Evolutionary conservation across 2,888 invertebrate genomes (phyloP).

Genomic region (Xestia sexstrigata): DNA sequence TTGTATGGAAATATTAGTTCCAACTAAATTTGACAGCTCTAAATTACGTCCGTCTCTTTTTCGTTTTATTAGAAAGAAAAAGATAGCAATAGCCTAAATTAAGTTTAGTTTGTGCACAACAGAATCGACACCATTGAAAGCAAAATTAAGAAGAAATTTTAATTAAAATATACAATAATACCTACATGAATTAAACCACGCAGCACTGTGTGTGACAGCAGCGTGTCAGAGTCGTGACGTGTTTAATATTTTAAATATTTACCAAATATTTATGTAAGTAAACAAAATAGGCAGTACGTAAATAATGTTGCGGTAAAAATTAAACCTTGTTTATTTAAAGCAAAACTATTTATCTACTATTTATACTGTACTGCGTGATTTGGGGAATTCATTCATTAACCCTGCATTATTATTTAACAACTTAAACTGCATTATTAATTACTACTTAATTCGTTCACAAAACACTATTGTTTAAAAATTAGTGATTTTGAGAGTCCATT

Average conservation of each 20-base stretch:
- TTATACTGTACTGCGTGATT: not conserved
- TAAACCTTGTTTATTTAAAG: not conserved
- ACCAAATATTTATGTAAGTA: not conserved
- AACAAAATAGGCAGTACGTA: not conserved
- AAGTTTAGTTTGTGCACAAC: no score
- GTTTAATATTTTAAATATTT: not conserved
- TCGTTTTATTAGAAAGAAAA: no score
- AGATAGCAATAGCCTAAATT: no score
- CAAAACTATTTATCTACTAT: no score
- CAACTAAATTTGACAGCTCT: no score
- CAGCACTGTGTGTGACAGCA: not conserved
- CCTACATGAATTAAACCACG: not conserved
- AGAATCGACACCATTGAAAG: no score
- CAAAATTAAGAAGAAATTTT: not conserved
- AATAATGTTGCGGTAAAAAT: not conserved
- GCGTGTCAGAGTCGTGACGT: not conserved
- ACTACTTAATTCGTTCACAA: not conserved
- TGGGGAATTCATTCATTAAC: not conserved
- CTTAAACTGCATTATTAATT: no score
- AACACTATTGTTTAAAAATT: not conserved
- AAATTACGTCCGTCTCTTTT: no score
- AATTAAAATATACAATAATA: not conserved
- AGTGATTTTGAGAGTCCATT: not conserved
- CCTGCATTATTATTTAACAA: not conserved
- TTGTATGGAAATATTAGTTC: no score